Conservation (phyloP, 2,113 vertebrate species). For the Cephalopholis sonnerati region DNA sequence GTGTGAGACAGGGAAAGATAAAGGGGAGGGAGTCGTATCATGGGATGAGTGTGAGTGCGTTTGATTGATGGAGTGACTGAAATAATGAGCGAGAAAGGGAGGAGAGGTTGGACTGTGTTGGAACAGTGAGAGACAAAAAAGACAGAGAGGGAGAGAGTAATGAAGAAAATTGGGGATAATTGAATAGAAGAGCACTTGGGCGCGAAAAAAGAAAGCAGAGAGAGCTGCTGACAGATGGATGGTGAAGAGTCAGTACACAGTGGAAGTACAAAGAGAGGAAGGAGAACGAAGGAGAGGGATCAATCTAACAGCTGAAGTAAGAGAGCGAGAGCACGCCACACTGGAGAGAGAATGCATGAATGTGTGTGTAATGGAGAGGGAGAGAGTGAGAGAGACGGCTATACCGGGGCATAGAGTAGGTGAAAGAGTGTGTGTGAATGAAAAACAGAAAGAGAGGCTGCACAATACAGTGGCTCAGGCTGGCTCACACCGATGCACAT, state of each 20-base stretch:
- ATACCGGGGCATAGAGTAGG: conserved; percentile 64
- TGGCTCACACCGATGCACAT: conserved; percentile 59
- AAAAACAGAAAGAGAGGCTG: conserved; percentile 65
- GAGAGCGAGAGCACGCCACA: conserved; percentile 19
- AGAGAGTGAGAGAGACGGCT: conserved; percentile 43
- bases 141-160: conserved; percentile 34
- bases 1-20: conserved; percentile 3
- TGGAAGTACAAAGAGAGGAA: conserved; percentile 56
- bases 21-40: conserved; percentile 31
- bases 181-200: conserved; percentile 62
- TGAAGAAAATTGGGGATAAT: conserved; percentile 65
- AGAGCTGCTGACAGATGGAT: conserved; percentile 38
- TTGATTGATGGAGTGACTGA: conserved; percentile 60
- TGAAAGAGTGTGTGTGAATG: conserved; percentile 69
- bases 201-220: conserved; percentile 18
- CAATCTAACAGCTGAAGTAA: conserved; percentile 51
- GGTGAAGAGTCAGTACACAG: conserved; percentile 50
- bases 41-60: conserved; percentile 21
- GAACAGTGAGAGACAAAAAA: conserved; percentile 15
- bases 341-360: conserved; percentile 11
- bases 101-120: conserved; percentile 13
- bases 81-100: conserved; percentile 55
- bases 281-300: conserved; percentile 58
- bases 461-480: conserved; percentile 54
- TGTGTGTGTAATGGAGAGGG: conserved; percentile 27